Evolutionary conservation across 2,888 invertebrate species (phyloP).

Genomic region (Cataglyphis altisquamis): DNA sequence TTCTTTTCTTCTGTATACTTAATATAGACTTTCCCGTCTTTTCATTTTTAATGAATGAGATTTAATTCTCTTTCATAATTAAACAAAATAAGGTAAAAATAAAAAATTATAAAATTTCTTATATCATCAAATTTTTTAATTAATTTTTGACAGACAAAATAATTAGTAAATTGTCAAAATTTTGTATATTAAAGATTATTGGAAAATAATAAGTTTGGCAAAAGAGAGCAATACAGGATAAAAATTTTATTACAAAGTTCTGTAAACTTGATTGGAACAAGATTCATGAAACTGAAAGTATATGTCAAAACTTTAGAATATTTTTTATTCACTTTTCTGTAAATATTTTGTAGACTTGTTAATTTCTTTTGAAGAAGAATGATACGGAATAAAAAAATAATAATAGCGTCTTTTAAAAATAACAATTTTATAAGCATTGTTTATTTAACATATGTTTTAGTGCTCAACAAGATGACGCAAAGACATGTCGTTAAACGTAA

Average conservation of each 20-base stretch:
- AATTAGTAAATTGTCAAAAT: neutral
- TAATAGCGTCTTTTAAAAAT: neutral
- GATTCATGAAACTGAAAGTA: neutral
- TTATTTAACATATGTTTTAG: neutral
- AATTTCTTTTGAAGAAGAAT: neutral
- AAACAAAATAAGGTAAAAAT: neutral
- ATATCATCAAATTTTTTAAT: neutral
- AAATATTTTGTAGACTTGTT: neutral
- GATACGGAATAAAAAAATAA: neutral
- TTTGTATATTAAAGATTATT: neutral
- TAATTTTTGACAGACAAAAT: neutral
- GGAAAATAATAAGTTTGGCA: neutral
- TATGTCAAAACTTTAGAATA: neutral
- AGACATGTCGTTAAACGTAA: slow-evolving; percentile 23
- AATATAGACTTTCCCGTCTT: neutral
- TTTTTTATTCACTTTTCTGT: neutral
- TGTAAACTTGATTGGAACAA: neutral
- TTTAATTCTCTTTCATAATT: neutral
- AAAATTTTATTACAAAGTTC: neutral
- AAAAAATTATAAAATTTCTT: neutral
- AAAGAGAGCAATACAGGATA: neutral
- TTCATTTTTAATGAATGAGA: neutral
- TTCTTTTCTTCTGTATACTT: neutral
- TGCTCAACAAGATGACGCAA: neutral
- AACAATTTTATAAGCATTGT: neutral